Evolutionary conservation across 1,140 invertebrate species (phyloP).

Genomic region (Ostrea edulis): DNA sequence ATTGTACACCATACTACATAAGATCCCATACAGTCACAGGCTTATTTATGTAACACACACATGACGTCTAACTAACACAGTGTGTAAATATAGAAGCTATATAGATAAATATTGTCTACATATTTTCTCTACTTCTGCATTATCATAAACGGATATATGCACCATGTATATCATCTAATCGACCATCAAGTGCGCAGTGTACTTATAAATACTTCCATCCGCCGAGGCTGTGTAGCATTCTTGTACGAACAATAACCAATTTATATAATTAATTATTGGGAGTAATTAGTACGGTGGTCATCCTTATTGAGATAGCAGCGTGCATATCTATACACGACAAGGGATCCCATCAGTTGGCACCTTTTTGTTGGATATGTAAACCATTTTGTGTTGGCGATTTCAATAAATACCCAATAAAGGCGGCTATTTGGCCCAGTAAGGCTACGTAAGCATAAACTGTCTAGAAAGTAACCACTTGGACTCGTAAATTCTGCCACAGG

Average conservation of each 20-base stretch:
- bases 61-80: neutral
- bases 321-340: neutral
- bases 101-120: neutral
- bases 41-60: neutral
- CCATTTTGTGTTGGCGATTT: neutral
- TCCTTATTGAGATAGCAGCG: no score
- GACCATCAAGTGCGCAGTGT: no score
- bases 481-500: slow-evolving; percentile 26
- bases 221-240: no score
- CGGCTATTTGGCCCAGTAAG: neutral
- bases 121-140: no score
- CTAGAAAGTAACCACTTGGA: neutral
- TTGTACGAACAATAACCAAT: no score
- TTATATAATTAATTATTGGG: no score
- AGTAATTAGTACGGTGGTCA: no score
- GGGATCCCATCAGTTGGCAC: neutral
- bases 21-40: neutral
- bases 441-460: neutral
- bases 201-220: no score
- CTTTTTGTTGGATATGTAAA: neutral
- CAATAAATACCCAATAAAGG: slow-evolving; percentile 25
- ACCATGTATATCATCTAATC: no score
- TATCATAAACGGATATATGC: neutral
- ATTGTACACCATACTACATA: neutral
- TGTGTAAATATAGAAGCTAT: neutral